Evolutionary conservation across 2,797 vertebrate genomes (phyloP).

Genomic region (Erethizon dorsatum): DNA sequence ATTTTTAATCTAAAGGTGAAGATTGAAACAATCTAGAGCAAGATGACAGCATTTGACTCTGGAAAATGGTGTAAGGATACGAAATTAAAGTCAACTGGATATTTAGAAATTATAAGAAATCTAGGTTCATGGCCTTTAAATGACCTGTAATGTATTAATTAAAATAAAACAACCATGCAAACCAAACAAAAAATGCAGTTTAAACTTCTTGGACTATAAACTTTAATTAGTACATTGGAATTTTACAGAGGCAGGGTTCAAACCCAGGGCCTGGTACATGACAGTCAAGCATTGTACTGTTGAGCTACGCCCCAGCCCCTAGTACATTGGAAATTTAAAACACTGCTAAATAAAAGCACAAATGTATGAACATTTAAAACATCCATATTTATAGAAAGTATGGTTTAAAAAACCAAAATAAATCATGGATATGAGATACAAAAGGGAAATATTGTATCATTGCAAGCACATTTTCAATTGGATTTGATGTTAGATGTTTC

Average conservation of each 20-base stretch:
- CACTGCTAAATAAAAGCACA: slow-evolving; percentile 38
- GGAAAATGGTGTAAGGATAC: background rate
- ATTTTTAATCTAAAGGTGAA: slow-evolving; percentile 51
- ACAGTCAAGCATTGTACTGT: background rate
- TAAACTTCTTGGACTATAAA: background rate
- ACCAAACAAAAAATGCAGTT: background rate
- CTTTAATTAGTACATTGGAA: background rate
- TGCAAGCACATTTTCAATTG: slow-evolving; percentile 25
- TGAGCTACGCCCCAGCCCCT: background rate
- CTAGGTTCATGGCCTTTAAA: background rate
- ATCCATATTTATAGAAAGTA: slow-evolving; percentile 31
- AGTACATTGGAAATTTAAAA: background rate
- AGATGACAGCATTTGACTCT: background rate
- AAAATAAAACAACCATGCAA: background rate
- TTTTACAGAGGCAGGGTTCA: background rate
- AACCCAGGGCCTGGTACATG: background rate
- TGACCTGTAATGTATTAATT: background rate
- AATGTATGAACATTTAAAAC: slow-evolving; percentile 1
- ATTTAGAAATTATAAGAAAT: slow-evolving; percentile 23
- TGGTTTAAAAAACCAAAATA: background rate
- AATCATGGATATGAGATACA: background rate
- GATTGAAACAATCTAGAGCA: background rate
- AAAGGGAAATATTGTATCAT: background rate
- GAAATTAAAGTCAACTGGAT: background rate
- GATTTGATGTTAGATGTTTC: slow-evolving; percentile 28